Evolutionary conservation across 1,140 invertebrate species (phyloP), one percentile per base, ranked within the genome.

Genomic region (Anagrus nilaparvatae): DNA sequence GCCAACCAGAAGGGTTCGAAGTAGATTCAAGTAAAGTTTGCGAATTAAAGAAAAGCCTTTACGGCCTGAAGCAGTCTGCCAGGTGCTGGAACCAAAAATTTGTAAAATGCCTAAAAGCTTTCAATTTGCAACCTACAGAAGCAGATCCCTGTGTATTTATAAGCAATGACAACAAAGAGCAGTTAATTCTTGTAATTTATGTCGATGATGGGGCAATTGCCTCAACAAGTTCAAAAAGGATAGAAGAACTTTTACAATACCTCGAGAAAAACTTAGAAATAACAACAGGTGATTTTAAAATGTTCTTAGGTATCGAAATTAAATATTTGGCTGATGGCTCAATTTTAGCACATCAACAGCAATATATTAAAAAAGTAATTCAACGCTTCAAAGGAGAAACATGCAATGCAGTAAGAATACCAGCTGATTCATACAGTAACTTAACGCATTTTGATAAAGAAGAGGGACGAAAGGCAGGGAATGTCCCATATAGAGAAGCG

Each of bases 51-150:
- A 65, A 60, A 47, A 55, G 52, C 13, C 17, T 67, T 4, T 65
- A 66, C 49, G 63, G 64, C 2, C 42, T 69, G n/a, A 64, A 65
- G 40, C 62, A 68, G 44, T 48, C 67, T 25, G 52, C 56, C 4
- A 35, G 58, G 16, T 61, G 60, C 39, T 63, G 59, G 58, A 63
- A 63, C 14, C 52, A n/a, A 50, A 50, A 16, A 38, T 49, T 25
- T 30, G 46, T n/a, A 31, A 49, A 20, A 16, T 41, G 16, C 8
- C 25, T 44, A 32, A 27, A 39, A 10, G 24, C 18, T 30, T 39
- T 40, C 13, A 36, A 52, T 37, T 33, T 57, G 7, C 44, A 52
- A 38, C 33, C 30, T 18, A 46, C 35, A 4, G 29, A 33, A 8
- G 46, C 46, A 5, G 51, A 50, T 42, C 40, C 40, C 2, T 47